Evolutionary conservation across 2,888 invertebrate genomes (phyloP).

Genomic region (Horisme vitalbata): DNA sequence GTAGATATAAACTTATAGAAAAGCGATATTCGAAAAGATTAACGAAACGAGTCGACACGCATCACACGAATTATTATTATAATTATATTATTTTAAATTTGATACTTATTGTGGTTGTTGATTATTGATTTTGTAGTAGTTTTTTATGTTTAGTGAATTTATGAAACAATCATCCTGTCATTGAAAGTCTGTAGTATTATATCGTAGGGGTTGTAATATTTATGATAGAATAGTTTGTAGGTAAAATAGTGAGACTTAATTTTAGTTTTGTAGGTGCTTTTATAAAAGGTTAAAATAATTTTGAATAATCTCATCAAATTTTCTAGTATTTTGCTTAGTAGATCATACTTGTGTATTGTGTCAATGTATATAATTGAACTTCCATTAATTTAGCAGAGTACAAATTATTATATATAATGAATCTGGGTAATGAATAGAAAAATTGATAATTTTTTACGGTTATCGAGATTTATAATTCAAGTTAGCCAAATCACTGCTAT

Average conservation of each 20-base stretch:
- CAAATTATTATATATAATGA: conserved; percentile 70
- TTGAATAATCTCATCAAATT: conserved; percentile 50
- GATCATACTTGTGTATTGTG: conserved; percentile 47
- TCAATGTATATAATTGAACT: conserved; percentile 71
- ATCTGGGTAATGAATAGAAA: conserved; percentile 45
- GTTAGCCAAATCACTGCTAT: conserved; percentile 35
- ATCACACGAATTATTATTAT: conserved; percentile 38
- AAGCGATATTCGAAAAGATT: conserved; percentile 28
- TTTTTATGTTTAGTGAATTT: conserved; percentile 23
- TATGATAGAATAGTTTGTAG: conserved; percentile 49
- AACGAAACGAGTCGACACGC: conserved; percentile 34
- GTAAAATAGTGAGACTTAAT: conserved; percentile 66
- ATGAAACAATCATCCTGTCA: conserved; percentile 45
- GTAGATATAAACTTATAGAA: conserved; percentile 16
- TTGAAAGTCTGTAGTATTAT: conserved; percentile 62
- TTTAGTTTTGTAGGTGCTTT: conserved; percentile 61
- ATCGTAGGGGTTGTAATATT: conserved; percentile 64
- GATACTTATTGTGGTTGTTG: conserved; percentile 39
- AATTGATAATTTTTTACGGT: conserved; percentile 25
- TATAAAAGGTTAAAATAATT: conserved; percentile 46
- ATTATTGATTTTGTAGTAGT: conserved; percentile 23
- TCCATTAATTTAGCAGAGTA: conserved; percentile 77
- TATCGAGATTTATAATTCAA: conserved; percentile 23
- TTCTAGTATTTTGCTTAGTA: conserved; percentile 50
- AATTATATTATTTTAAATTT: conserved; percentile 29